Evolutionary conservation across 2,113 vertebrate species (phyloP), one percentile per base, ranked within the genome.

Genomic region (Microtus pennsylvanicus): DNA sequence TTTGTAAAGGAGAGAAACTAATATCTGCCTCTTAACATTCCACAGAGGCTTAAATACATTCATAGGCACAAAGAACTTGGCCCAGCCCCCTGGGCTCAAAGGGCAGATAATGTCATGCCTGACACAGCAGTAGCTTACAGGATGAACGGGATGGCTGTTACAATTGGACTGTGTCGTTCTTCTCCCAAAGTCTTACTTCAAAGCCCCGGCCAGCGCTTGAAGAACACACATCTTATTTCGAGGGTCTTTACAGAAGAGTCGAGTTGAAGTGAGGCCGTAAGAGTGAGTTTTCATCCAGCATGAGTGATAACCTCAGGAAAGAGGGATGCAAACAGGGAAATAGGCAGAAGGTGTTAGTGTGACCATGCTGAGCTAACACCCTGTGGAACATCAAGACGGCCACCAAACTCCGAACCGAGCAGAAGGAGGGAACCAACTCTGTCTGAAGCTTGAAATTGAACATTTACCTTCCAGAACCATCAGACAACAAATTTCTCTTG

Each of bases 31-130:
- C 85, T 92, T n/a, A 6, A n/a, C 89, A 28, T 55, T 89, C 67
- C 58, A 16, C 28, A n/a, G 63, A 81, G 9, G 28, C 58, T 92
- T 92, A 77, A 90, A 61, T 87, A 94, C 42, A 5, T 97, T 77
- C 86, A 58, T 58, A 50, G 2, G 33, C 14, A 30, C 17, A 87
- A 93, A 58, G 74, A 69, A 35, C 77, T 94, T 77, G 61, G 24
- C 61, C 81, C 47, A 74, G 50, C 67, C 92, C 78, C 22, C 0
- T 50, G 65, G 69, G 17, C 47, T 91, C 58, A 77, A 50, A 95
- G 45, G 69, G 42, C 65, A 86, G 28, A 45, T 55, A 87, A 55
- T 38, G 42, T 75, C 65, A 86, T 2, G 69, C 45, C 16, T 74
- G 77, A 93, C 93, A 70, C 35, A 45, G 67, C 33, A 83, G 81